Evolutionary conservation across 1,140 invertebrate genomes (phyloP), one percentile per base, ranked within the genome.

Genomic region (Latrodectus geometricus): DNA sequence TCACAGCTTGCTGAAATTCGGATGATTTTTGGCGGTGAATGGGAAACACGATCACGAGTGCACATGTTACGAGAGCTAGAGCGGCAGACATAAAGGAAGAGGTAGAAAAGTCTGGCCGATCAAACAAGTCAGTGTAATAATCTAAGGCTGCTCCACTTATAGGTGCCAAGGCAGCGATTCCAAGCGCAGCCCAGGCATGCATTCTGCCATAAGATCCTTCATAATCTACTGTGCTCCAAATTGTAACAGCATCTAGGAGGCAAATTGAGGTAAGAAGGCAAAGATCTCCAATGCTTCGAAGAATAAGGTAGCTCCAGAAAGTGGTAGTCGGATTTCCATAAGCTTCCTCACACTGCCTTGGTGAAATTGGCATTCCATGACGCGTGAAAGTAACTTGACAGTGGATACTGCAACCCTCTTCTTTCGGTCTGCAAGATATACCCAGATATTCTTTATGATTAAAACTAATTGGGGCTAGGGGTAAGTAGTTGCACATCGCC

Each of bases 131-230:
- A 52, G 77, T 75, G 23, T 88, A 89, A 50, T 88, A 88, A 77
- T 89, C 89, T 11, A 88, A 49, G 8, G 89, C 48, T 20, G 88
- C 9, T 9, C 89, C 89, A 61, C 77, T 79, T 12, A 88, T 50
- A 12, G 88, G 88, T 23, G 88, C 52, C 20, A 88, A 87, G 11
- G 70, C 56, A n/a, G 85, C 84, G 5, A 88, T 77, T 15, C 84
- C 88, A n/a, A 89, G 9, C 3, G 88, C 87, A 61, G 89, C 79
- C 87, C 87, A 89, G 15, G 86, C 72, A 9, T 86, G 80, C 2
- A 88, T 86, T 12, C 88, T 84, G 8, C 87, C 89, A 73, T 89
- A 89, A 23, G 87, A 52, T 9, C 89, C 86, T 74, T 89, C 88
- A 61, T 87, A 89, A 78, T 89, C 85, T 12, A 87, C 86, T 9